Evolutionary conservation across 2,113 vertebrate species (phyloP).

Genomic region (Apteryx owenii): DNA sequence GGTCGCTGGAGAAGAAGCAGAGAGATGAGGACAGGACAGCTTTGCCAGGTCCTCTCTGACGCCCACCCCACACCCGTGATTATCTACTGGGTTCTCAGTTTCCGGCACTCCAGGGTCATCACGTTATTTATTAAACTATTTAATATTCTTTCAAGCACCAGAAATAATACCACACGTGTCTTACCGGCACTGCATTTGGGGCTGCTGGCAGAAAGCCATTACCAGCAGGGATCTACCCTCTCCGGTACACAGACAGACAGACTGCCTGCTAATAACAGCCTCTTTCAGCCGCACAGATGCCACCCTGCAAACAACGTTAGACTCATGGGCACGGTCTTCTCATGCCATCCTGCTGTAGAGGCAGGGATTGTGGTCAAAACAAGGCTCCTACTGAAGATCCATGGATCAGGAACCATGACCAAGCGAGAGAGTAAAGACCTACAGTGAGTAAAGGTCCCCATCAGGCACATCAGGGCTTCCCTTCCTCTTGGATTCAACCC

Average conservation of each 20-base stretch:
- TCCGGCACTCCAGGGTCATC: background rate
- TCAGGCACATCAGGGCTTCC: background rate
- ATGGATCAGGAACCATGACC: background rate
- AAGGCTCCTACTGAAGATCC: background rate
- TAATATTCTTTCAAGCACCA: background rate
- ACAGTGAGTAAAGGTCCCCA: background rate
- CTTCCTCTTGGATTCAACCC: background rate
- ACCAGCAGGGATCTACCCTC: background rate
- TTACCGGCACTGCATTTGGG: background rate
- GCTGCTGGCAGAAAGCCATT: background rate
- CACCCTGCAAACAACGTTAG: background rate
- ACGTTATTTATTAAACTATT: background rate
- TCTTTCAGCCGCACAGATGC: background rate
- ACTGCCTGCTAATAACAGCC: background rate
- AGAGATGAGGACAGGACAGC: background rate
- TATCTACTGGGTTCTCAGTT: background rate
- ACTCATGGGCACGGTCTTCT: background rate
- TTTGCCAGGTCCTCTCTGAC: background rate
- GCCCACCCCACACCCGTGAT: background rate
- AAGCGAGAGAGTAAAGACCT: background rate
- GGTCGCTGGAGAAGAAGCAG: background rate
- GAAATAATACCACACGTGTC: rapidly evolving
- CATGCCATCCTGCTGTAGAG: background rate
- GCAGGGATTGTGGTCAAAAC: background rate
- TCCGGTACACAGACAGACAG: background rate